phyloP scores from a whole-genome alignment of 2,888 invertebrate species.

The Amblyteles armatorius region DNA sequence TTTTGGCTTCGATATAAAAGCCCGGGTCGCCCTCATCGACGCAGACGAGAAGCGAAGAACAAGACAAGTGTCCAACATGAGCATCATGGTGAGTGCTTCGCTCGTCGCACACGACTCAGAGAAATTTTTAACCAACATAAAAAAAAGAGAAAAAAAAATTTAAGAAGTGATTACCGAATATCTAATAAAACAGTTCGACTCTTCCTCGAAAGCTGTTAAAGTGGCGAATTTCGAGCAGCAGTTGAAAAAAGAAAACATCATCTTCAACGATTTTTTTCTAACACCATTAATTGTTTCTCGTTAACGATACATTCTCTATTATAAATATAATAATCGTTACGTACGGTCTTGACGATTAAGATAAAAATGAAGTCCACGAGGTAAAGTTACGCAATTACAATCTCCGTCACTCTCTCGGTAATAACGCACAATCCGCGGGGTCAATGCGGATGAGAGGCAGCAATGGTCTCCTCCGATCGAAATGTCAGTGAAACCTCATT shows the following conservation, averaged over 20 bases:
- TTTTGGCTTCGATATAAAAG: slow-evolving; percentile 69
- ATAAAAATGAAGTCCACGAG: slow-evolving; percentile 7
- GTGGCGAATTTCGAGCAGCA: background rate
- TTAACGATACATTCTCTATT: background rate
- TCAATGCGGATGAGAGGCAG: slow-evolving; percentile 11
- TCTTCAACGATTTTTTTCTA: background rate
- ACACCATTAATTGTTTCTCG: background rate
- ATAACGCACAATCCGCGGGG: slow-evolving; percentile 34
- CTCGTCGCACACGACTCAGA: background rate
- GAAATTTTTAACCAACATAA: background rate
- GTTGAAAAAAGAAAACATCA: background rate
- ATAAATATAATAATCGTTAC: background rate
- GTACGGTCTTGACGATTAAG: background rate
- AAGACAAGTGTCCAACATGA: slow-evolving; percentile 58
- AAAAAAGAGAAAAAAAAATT: background rate
- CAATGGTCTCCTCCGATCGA: slow-evolving; percentile 15
- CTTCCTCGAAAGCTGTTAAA: no score
- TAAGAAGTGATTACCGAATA: background rate
- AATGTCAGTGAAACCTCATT: slow-evolving; percentile 50
- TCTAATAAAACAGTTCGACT: no score
- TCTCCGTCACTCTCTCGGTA: slow-evolving; percentile 33
- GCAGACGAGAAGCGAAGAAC: slow-evolving; percentile 54
- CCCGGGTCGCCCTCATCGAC: slow-evolving; percentile 48
- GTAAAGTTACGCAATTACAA: slow-evolving; percentile 33
- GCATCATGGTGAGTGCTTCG: slow-evolving; percentile 62